These are phyloP conservation scores for Tortrix viridana DNA, from an alignment of 2,888 invertebrate species.

Conservation along the genomic window DNA sequence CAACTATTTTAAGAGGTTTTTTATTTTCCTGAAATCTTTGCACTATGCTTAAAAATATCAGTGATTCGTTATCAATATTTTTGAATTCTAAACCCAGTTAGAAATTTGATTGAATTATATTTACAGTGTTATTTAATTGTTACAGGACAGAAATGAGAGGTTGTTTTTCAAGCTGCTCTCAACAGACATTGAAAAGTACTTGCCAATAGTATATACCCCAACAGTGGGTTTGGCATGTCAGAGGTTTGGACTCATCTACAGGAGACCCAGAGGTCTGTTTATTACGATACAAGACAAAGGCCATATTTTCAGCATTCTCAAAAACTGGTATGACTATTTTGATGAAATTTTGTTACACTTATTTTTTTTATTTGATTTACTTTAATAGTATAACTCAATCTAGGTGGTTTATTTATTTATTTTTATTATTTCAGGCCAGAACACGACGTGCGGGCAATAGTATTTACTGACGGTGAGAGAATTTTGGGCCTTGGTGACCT, in stretches of 20 bases:
- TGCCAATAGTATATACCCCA: conserved; percentile 99
- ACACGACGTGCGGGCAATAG: conserved; percentile 92
- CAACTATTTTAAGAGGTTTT: too few species aligned
- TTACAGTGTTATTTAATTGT: conserved; percentile 59
- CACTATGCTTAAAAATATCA: too few species aligned
- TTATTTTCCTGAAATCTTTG: too few species aligned
- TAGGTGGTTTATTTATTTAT: too few species aligned
- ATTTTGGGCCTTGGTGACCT: conserved; percentile 98
- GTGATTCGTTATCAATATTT: background rate
- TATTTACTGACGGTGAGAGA: conserved; percentile 98
- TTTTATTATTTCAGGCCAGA: conserved; percentile 87
- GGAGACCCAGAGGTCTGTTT: conserved; percentile 97
- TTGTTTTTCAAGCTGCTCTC: conserved; percentile 96
- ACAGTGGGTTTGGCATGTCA: conserved; percentile 99
- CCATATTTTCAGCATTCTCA: conserved; percentile 94
- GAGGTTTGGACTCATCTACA: conserved; percentile 97
- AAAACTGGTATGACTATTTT: conserved; percentile 93
- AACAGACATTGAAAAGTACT: conserved; percentile 96
- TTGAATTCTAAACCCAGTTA: background rate
- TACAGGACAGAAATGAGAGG: conserved; percentile 97
- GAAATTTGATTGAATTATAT: conserved; percentile 28
- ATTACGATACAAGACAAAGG: conserved; percentile 98
- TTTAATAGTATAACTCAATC: too few species aligned
- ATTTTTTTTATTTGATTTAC: too few species aligned
- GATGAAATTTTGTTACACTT: background rate